phyloP scores from a whole-genome alignment of 2,797 vertebrate genomes.

The Silurus aristotelis region DNA sequence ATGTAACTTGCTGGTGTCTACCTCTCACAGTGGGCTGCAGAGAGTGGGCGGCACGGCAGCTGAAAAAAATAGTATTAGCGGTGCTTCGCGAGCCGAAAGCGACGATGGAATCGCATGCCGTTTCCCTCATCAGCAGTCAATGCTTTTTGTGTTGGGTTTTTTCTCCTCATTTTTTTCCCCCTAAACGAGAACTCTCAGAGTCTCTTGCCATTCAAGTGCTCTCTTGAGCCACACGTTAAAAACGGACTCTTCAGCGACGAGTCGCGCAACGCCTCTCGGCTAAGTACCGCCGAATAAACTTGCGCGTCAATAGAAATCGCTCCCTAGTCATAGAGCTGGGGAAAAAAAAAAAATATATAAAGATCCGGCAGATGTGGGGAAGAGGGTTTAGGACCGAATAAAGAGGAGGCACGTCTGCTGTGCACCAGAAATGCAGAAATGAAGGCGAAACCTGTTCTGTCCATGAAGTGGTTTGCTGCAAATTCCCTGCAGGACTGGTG shows the following conservation, averaged over 20 bases:
- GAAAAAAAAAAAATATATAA: conserved; percentile 15
- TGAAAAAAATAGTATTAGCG: neutral
- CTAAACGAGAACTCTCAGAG: conserved; percentile 28
- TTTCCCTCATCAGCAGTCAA: conserved; percentile 30
- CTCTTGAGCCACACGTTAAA: conserved; percentile 47
- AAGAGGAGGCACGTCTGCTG: conserved; percentile 21
- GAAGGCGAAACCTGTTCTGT: conserved; percentile 20
- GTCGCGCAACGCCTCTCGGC: conserved; percentile 29
- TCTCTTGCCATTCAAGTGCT: conserved; percentile 45
- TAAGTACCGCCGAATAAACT: conserved; percentile 25
- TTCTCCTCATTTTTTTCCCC: neutral
- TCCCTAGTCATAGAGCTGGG: conserved; percentile 57
- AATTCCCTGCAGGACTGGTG: conserved; percentile 20
- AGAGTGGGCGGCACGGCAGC: conserved; percentile 37
- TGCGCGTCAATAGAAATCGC: conserved; percentile 34
- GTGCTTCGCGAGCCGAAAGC: conserved; percentile 36
- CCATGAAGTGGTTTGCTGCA: neutral
- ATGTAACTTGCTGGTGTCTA: conserved; percentile 49
- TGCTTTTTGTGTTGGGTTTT: neutral
- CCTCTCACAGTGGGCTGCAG: conserved; percentile 39
- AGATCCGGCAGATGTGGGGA: conserved; percentile 47
- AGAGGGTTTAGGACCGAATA: neutral
- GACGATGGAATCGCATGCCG: conserved; percentile 19
- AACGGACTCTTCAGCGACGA: conserved; percentile 44
- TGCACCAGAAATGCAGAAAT: conserved; percentile 20